phyloP scores from a whole-genome alignment of 2,113 vertebrate genomes.

The Notarius lentiginosus region DNA sequence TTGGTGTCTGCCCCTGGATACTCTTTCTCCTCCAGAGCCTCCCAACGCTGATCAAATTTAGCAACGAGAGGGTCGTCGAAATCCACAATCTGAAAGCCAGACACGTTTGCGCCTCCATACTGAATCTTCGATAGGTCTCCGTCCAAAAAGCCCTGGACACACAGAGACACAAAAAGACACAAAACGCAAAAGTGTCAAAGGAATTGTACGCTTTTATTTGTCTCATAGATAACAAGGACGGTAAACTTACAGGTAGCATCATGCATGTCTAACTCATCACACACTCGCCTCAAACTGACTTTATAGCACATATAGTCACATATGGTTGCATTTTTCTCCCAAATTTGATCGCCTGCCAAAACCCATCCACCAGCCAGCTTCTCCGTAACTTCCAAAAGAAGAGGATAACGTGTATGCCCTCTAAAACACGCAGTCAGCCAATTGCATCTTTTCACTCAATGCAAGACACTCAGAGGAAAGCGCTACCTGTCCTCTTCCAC shows the following conservation, averaged over 20 bases:
- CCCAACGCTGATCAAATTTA: constrained; percentile 96
- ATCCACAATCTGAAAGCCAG: constrained; percentile 96
- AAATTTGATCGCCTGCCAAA: background rate
- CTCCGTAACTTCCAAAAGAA: background rate
- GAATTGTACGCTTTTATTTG: no score
- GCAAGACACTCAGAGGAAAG: no score
- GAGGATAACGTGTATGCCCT: background rate
- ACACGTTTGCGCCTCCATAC: constrained; percentile 95
- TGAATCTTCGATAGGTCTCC: constrained; percentile 96
- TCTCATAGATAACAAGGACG: background rate
- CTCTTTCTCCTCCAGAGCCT: constrained; percentile 93
- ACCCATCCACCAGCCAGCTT: background rate
- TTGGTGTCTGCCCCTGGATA: constrained; percentile 91
- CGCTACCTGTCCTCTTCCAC: background rate
- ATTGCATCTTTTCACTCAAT: no score
- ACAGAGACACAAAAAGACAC: constrained; percentile 9
- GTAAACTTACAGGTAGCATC: background rate
- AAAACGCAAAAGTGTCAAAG: background rate
- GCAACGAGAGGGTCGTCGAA: constrained; percentile 92
- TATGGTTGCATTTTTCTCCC: background rate
- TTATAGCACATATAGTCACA: background rate
- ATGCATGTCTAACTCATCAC: background rate
- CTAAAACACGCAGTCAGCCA: no score
- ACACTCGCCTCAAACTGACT: background rate
- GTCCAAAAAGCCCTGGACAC: constrained; percentile 87